Percentiles rank a stretch among this genome's conserved stretches.
These are phyloP conservation scores for Melanotaenia duboulayi DNA, from an alignment of 2,113 vertebrate species.

Conservation along the genomic window DNA sequence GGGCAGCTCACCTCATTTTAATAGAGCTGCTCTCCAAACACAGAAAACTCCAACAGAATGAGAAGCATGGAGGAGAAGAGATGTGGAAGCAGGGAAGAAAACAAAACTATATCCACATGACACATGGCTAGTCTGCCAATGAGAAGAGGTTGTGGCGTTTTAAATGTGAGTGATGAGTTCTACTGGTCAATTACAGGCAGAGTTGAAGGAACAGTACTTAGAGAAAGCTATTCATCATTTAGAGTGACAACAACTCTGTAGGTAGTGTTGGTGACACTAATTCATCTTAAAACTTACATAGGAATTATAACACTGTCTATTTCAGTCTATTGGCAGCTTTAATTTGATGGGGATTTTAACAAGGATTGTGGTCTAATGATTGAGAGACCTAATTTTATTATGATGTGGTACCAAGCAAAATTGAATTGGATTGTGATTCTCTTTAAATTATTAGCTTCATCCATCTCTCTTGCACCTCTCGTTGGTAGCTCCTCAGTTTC, in stretches of 20 bases:
- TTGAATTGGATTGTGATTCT: slow-evolving; percentile 12
- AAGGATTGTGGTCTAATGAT: slow-evolving; percentile 20
- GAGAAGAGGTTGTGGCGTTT: slow-evolving; percentile 1
- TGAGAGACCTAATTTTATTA: slow-evolving; percentile 27
- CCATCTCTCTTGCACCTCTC: slow-evolving; percentile 11
- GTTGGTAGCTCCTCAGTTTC: slow-evolving; percentile 5
- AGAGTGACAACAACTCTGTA: slow-evolving; percentile 43
- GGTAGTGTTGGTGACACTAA: slow-evolving; percentile 42
- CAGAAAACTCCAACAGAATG: slow-evolving; percentile 1
- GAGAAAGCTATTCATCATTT: slow-evolving; percentile 58
- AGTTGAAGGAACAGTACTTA: slow-evolving; percentile 56
- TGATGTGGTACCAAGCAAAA: slow-evolving; percentile 8
- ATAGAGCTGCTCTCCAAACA: not conserved
- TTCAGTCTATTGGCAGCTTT: slow-evolving; percentile 7
- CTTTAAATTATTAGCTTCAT: slow-evolving; percentile 25
- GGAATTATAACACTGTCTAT: slow-evolving; percentile 2
- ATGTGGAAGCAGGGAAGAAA: not conserved
- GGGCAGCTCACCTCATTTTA: slow-evolving; percentile 8
- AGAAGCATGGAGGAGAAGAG: not conserved
- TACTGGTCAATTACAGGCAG: slow-evolving; percentile 68
- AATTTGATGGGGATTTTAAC: slow-evolving; percentile 16
- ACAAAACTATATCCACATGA: not conserved
- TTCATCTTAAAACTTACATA: slow-evolving; percentile 51
- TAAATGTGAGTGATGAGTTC: slow-evolving; percentile 62
- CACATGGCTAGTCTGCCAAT: not conserved